phyloP scores from a whole-genome alignment of 2,888 invertebrate genomes.

The Nemotelus nigrinus region DNA sequence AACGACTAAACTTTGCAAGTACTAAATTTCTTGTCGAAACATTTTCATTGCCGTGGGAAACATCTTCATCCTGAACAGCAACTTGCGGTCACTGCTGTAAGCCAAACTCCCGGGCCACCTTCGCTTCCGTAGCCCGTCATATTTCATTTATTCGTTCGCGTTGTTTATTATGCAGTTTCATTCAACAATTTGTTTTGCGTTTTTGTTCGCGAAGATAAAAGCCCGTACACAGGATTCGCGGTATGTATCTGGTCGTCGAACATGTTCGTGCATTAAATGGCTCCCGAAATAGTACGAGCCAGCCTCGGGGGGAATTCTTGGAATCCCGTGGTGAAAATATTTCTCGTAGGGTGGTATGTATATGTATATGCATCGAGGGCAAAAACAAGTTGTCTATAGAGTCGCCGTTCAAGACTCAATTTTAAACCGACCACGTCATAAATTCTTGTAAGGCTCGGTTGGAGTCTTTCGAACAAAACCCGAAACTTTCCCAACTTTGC shows the following conservation, averaged over 20 bases:
- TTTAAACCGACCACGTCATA: constrained; percentile 39
- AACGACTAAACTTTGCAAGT: no score
- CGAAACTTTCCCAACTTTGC: constrained; percentile 54
- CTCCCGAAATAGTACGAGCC: not conserved
- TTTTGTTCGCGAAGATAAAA: constrained; percentile 31
- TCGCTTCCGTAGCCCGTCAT: not conserved
- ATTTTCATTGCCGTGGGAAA: not conserved
- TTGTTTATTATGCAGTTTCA: constrained; percentile 38
- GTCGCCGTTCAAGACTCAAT: constrained; percentile 23
- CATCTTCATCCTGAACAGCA: not conserved
- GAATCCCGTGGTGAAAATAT: not conserved
- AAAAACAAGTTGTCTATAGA: not conserved
- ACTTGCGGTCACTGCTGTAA: constrained; percentile 18
- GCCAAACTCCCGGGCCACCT: not conserved
- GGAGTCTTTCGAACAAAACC: constrained; percentile 18
- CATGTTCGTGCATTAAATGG: constrained; percentile 5
- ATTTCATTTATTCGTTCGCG: not conserved
- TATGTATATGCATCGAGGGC: not conserved
- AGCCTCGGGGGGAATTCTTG: not conserved
- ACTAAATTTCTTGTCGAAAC: no score
- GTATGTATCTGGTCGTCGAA: constrained; percentile 13
- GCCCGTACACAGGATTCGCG: constrained; percentile 2
- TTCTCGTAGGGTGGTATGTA: not conserved
- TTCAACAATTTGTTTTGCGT: constrained; percentile 41
- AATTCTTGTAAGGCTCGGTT: constrained; percentile 30